Evolutionary conservation across 2,888 invertebrate species (phyloP), one percentile per base, ranked within the genome.

Genomic region (Eupeodes latifasciatus): DNA sequence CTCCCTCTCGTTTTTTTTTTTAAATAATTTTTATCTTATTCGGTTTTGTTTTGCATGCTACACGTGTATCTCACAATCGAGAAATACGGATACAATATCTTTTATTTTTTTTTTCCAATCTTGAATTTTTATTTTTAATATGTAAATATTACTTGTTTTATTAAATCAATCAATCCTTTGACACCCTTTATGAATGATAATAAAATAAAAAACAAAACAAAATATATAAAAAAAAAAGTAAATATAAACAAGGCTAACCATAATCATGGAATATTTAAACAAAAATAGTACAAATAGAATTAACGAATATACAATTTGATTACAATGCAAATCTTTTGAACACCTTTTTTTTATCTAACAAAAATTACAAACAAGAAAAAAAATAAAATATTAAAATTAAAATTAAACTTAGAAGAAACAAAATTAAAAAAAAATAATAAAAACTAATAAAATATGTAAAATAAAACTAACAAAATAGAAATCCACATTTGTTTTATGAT

Each of bases 281-380:
- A 67, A 61, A 69, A 84, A 84, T 76, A 84, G 84, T 84, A 84
- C 84, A 87, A 87, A 87, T 87, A 87, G 83, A 87, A 87, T 84
- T 87, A 84, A 87, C 80, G 72, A 81, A 85, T 81, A 75, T 51
- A 83, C 49, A 76, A 62, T 85, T 75, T 79, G 64, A 85, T 81
- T 81, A 81, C 74, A 71, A 81, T 79, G 53, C 61, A 78, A 74
- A 72, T 72, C 47, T 81, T 72, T 78, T 83, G 62, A 77, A 71
- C 66, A 71, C 71, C 69, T n/a, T 57, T 71, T 71, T 51, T 57
- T 71, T 51, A 14, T 44, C 14, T 27, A 74, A 81, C 16, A 51
- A 57, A 67, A 44, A 44, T 14, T 27, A 47, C 14, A 64, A 16
- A 55, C 19, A 49, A 59, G n/a, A 61, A 78, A 12, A 72, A 47